Evolutionary conservation across 1,140 invertebrate species (phyloP).

Genomic region (Lucilia sericata): DNA sequence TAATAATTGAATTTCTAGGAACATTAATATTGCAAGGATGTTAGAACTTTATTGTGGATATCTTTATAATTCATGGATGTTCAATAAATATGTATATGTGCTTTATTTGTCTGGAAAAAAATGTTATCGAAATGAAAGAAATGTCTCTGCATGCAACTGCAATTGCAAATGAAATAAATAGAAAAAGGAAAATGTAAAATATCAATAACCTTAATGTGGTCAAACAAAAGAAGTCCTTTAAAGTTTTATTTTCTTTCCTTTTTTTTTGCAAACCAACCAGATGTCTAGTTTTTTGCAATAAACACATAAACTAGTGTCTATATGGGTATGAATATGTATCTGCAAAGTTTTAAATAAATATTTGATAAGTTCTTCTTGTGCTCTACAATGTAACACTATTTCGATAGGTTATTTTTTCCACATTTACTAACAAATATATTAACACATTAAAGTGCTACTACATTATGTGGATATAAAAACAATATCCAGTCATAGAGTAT

Average conservation of each 20-base stretch:
- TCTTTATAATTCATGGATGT: no score
- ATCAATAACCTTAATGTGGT: constrained; percentile 22
- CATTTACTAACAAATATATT: background rate
- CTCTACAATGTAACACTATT: background rate
- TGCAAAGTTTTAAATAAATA: constrained; percentile 12
- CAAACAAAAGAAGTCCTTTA: background rate
- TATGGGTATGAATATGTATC: background rate
- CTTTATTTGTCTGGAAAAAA: no score
- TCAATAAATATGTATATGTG: no score
- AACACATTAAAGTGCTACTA: no score
- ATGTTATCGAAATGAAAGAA: background rate
- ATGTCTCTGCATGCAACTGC: background rate
- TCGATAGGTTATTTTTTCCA: background rate
- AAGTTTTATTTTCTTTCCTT: background rate
- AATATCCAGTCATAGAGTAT: no score
- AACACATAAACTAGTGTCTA: background rate
- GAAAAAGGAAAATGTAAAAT: background rate
- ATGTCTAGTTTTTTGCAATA: background rate
- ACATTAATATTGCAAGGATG: no score
- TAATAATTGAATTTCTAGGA: no score
- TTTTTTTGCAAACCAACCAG: background rate
- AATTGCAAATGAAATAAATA: background rate
- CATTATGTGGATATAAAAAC: no score
- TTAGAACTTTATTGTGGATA: no score
- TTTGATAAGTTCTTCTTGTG: constrained; percentile 14